Percentiles rank a stretch among this genome's conserved stretches.
phyloP scores from a whole-genome alignment of 1,140 invertebrate genomes.

The Bactericera cockerelli region DNA sequence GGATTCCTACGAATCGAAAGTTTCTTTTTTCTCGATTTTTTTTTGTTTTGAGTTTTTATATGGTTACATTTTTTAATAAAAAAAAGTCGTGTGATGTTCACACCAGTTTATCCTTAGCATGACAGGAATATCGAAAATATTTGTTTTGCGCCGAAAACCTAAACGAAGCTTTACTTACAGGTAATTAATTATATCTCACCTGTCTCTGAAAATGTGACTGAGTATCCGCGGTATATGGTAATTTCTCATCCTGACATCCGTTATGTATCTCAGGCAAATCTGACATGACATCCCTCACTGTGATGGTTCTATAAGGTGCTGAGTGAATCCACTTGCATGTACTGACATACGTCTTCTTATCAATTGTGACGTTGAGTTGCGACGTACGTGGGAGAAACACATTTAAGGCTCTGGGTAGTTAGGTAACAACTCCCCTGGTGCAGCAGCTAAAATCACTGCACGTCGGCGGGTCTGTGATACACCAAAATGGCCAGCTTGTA shows the following conservation, averaged over 20 bases:
- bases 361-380: conserved; percentile 52
- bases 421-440: conserved; percentile 63
- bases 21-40: too few relatives aligned
- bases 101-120: too few relatives aligned
- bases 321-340: conserved; percentile 39
- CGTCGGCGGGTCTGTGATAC: conserved; percentile 64
- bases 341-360: conserved; percentile 42
- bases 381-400: conserved; percentile 58
- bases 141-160: too few relatives aligned
- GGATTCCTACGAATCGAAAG: too few relatives aligned
- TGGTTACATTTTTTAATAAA: too few relatives aligned
- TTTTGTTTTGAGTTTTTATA: too few relatives aligned
- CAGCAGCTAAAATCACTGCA: conserved; percentile 67
- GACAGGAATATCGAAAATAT: too few relatives aligned
- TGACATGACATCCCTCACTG: conserved; percentile 63
- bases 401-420: conserved; percentile 59
- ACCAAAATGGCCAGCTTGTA: conserved; percentile 77
- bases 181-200: too few relatives aligned
- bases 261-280: conserved; percentile 65
- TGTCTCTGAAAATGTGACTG: conserved; percentile 59
- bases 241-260: conserved; percentile 50
- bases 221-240: conserved; percentile 54
- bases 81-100: too few relatives aligned
- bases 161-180: too few relatives aligned
- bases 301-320: conserved; percentile 55